phyloP scores from a whole-genome alignment of 2,888 invertebrate species.

The Calephelis perditalis region DNA sequence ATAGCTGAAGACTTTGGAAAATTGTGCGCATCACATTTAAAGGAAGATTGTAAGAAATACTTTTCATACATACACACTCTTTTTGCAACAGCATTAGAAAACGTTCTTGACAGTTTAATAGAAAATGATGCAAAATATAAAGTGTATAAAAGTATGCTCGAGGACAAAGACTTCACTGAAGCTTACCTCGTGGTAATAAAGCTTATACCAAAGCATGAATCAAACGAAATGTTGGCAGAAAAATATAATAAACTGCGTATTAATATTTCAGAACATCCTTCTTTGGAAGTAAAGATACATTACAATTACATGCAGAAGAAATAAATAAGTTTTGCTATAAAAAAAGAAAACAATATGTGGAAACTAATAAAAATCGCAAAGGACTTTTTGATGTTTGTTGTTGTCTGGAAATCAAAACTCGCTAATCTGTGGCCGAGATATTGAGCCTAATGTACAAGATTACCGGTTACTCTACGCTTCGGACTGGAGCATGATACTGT shows the following conservation, averaged over 20 bases:
- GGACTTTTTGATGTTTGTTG: too few species aligned
- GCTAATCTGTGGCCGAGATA: too few species aligned
- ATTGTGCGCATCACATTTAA: conserved; percentile 41
- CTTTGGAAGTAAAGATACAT: conserved; percentile 51
- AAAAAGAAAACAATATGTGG: too few species aligned
- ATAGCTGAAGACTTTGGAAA: conserved; percentile 39
- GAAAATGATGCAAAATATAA: conserved; percentile 25
- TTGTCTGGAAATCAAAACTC: too few species aligned
- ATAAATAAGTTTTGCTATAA: too few species aligned
- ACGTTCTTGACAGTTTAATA: conserved; percentile 28
- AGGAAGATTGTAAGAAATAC: conserved; percentile 41
- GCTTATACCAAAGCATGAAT: conserved; percentile 14
- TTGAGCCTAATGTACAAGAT: too few species aligned
- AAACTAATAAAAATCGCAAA: too few species aligned
- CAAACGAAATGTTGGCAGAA: conserved; percentile 23
- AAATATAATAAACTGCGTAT: conserved; percentile 28
- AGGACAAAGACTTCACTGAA: conserved; percentile 40
- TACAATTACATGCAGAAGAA: conserved; percentile 24
- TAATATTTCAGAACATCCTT: conserved; percentile 37
- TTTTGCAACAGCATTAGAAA: conserved; percentile 39
- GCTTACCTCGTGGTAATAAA: conserved; percentile 41
- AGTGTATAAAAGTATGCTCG: conserved; percentile 39
- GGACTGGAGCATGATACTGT: too few species aligned
- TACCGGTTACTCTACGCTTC: too few species aligned
- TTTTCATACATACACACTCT: conserved; percentile 50